Evolutionary conservation across 2,888 invertebrate genomes (phyloP).

Genomic region (Ormyrus nitidulus): DNA sequence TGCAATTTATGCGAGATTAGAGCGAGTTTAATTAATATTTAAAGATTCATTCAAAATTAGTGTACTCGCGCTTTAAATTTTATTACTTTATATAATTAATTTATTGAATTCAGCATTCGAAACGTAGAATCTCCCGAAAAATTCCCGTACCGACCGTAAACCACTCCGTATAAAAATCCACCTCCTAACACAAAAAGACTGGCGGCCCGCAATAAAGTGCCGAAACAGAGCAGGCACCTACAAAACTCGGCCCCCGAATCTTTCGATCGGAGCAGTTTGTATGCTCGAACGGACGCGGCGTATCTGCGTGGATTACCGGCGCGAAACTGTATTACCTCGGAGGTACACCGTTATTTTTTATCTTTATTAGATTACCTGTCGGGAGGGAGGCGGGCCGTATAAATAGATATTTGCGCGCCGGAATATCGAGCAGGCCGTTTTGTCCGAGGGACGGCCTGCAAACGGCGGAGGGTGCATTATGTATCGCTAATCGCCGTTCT

Average conservation of each 20-base stretch:
- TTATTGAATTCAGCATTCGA: not conserved
- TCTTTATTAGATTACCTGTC: slow-evolving; percentile 73
- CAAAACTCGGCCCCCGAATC: slow-evolving; percentile 56
- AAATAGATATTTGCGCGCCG: slow-evolving; percentile 35
- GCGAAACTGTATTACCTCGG: slow-evolving; percentile 57
- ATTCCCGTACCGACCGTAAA: slow-evolving; percentile 12
- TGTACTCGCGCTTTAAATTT: too few species aligned
- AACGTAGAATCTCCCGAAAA: not conserved
- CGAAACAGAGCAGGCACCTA: not conserved
- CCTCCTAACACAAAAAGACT: slow-evolving; percentile 21
- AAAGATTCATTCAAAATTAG: too few species aligned
- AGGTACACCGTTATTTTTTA: slow-evolving; percentile 72
- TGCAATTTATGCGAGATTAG: too few species aligned
- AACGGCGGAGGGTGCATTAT: not conserved
- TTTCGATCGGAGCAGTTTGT: slow-evolving; percentile 70
- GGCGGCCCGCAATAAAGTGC: slow-evolving; percentile 4
- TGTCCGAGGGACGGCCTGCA: not conserved
- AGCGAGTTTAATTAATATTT: too few species aligned
- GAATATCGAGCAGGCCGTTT: slow-evolving; percentile 19
- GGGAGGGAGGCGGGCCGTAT: slow-evolving; percentile 10
- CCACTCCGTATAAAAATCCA: not conserved
- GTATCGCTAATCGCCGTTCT: slow-evolving; percentile 11
- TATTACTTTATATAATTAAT: too few species aligned
- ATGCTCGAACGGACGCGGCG: slow-evolving; percentile 71
- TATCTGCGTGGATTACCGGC: slow-evolving; percentile 37